Percentiles rank a stretch among this genome's conserved stretches.
Evolutionary conservation across 2,113 vertebrate genomes (phyloP).

Genomic region (Nestor notabilis): DNA sequence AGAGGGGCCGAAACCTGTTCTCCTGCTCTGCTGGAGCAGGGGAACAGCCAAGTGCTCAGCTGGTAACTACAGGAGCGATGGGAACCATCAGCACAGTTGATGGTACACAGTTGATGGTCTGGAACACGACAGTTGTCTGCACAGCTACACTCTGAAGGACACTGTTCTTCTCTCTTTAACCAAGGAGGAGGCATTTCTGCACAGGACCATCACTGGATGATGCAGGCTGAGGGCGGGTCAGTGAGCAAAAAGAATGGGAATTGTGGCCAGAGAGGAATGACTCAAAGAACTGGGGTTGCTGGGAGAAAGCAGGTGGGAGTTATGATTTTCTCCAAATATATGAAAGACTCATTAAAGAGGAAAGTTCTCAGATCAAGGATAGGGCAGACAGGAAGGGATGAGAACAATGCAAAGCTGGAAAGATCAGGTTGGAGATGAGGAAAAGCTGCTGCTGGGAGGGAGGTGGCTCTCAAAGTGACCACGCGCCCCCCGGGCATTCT

Average conservation of each 20-base stretch:
- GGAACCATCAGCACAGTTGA: not conserved
- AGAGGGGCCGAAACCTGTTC: not conserved
- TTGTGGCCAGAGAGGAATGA: not conserved
- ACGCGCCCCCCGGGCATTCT: not conserved
- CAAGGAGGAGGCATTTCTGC: not conserved
- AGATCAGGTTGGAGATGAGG: not conserved
- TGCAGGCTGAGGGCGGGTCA: not conserved
- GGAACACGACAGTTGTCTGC: rapidly evolving
- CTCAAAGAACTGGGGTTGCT: not conserved
- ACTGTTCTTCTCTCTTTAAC: not conserved
- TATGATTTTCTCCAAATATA: not conserved
- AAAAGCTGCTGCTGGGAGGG: not conserved
- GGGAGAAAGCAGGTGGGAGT: not conserved
- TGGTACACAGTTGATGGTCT: too few relatives aligned
- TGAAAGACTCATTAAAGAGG: not conserved
- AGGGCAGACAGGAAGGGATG: not conserved
- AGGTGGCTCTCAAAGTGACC: not conserved
- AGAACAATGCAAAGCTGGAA: not conserved
- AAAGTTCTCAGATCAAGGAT: not conserved
- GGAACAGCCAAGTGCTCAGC: not conserved
- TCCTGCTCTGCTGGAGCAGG: not conserved
- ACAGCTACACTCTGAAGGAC: not conserved
- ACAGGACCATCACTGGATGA: not conserved
- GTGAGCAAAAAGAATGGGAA: not conserved
- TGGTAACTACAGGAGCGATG: not conserved